Evolutionary conservation across 2,113 vertebrate genomes (phyloP).

Genomic region (Scophthalmus maximus): DNA sequence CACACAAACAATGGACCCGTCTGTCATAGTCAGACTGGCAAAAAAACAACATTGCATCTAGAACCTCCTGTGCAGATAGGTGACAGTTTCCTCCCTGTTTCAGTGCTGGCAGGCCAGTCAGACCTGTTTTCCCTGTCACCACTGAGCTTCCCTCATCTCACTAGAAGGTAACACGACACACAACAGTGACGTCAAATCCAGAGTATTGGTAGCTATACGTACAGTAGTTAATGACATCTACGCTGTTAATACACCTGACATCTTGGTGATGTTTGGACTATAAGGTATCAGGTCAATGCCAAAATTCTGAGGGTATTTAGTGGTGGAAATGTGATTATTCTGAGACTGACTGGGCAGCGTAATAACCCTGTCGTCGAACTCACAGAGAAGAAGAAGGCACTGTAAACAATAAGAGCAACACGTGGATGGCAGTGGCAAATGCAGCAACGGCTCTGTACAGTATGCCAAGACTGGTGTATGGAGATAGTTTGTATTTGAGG

Average conservation of each 20-base stretch:
- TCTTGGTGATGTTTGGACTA: not conserved
- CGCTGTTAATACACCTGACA: not conserved
- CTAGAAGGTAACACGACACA: not conserved
- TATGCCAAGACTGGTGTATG: too few relatives aligned
- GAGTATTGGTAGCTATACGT: not conserved
- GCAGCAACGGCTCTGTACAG: not conserved
- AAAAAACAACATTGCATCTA: not conserved
- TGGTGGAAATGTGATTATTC: not conserved
- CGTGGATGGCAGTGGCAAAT: not conserved
- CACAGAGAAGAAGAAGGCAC: not conserved
- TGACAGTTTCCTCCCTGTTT: slow-evolving; percentile 44
- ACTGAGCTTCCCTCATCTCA: slow-evolving; percentile 36
- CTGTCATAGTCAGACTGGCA: not conserved
- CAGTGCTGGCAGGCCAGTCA: slow-evolving; percentile 53
- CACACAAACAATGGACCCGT: not conserved
- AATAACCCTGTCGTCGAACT: not conserved
- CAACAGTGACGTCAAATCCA: not conserved
- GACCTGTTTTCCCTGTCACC: slow-evolving; percentile 62
- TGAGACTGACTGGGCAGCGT: not conserved
- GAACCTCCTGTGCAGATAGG: slow-evolving; percentile 18
- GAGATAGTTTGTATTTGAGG: not conserved
- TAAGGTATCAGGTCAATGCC: not conserved
- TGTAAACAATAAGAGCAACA: not conserved
- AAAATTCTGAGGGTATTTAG: too few relatives aligned
- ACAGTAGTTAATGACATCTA: not conserved